phyloP scores from a whole-genome alignment of 2,888 invertebrate genomes.

The Parnassius mnemosyne region DNA sequence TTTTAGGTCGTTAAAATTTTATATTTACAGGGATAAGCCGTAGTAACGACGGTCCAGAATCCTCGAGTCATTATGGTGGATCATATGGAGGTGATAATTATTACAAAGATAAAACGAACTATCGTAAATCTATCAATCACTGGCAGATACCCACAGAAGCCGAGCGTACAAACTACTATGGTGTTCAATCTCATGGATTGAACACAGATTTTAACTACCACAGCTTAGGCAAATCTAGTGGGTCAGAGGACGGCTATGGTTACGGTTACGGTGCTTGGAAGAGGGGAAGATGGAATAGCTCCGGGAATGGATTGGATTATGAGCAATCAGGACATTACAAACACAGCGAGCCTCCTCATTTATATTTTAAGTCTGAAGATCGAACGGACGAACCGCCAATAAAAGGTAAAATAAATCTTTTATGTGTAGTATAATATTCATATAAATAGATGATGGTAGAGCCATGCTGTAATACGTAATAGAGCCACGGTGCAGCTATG shows the following conservation, averaged over 20 bases:
- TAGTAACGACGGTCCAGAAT: conserved; percentile 61
- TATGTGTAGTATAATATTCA: no score
- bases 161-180: conserved; percentile 50
- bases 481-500: no score
- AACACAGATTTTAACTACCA: conserved; percentile 65
- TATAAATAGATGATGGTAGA: no score
- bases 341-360: conserved; percentile 37
- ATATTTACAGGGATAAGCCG: conserved; percentile 48
- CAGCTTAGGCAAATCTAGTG: conserved; percentile 63
- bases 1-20: background rate
- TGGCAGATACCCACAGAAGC: conserved; percentile 73
- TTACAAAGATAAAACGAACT: conserved; percentile 65
- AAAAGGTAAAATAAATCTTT: conserved; percentile 46
- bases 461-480: no score
- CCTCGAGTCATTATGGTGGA: conserved; percentile 83
- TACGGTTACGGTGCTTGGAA: conserved; percentile 65
- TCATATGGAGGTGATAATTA: conserved; percentile 72
- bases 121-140: conserved; percentile 69
- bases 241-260: conserved; percentile 38
- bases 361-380: conserved; percentile 39
- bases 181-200: conserved; percentile 47
- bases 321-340: conserved; percentile 46
- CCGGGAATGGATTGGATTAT: conserved; percentile 50
- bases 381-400: conserved; percentile 48
- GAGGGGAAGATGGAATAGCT: conserved; percentile 57